Evolutionary conservation across 2,888 invertebrate species (phyloP).

Genomic region (Cremastobaeus sp.): DNA sequence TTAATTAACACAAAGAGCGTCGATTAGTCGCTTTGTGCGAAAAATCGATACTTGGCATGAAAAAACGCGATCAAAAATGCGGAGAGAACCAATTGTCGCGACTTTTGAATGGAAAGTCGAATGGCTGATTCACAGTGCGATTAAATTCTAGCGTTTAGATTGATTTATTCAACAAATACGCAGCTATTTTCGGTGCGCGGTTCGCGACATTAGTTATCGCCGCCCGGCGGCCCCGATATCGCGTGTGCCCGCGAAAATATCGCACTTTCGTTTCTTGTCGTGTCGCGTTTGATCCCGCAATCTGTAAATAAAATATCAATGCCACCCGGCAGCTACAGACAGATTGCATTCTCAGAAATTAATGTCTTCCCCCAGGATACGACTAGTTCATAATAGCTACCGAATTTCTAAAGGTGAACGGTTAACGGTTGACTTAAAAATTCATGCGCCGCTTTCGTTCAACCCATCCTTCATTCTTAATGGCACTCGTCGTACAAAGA

Average conservation of each 20-base stretch:
- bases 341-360: constrained; percentile 73
- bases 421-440: constrained; percentile 72
- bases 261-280: constrained; percentile 23
- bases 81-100: no score
- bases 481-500: constrained; percentile 54
- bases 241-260: constrained; percentile 10
- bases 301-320: constrained; percentile 55
- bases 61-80: no score
- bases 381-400: constrained; percentile 64
- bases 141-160: no score
- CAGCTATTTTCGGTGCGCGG: no score
- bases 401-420: constrained; percentile 69
- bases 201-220: background rate
- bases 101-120: no score
- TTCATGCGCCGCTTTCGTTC: constrained; percentile 67
- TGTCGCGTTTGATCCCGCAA: constrained; percentile 4
- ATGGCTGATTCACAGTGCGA: no score
- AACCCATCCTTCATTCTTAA: constrained; percentile 55
- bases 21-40: no score
- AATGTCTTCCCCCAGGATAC: constrained; percentile 65
- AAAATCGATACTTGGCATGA: no score
- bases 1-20: no score
- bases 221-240: background rate
- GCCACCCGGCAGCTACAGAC: constrained; percentile 53
- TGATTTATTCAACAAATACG: no score